Percentiles rank a stretch among this genome's conserved stretches.
These are phyloP conservation scores for Drepana falcataria DNA, from an alignment of 2,888 invertebrate species.

Conservation along the genomic window DNA sequence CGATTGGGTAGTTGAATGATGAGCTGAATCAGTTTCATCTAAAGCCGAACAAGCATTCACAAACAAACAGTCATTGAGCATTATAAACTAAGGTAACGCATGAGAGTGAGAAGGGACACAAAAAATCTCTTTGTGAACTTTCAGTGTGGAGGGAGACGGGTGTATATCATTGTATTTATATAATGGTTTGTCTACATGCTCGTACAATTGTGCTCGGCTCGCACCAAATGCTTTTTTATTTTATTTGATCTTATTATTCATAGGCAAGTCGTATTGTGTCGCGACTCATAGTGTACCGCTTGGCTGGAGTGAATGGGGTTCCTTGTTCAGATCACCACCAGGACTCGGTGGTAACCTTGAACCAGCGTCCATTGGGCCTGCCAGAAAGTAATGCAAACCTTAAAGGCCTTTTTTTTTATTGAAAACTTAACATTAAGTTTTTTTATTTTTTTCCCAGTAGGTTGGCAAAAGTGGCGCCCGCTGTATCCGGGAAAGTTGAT, in stretches of 20 bases:
- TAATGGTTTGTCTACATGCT: slow-evolving; percentile 71
- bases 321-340: slow-evolving; percentile 3
- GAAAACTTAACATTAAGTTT: no score
- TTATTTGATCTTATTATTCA: slow-evolving; percentile 71
- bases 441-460: no score
- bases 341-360: not conserved
- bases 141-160: slow-evolving; percentile 35
- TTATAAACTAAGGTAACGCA: slow-evolving; percentile 50
- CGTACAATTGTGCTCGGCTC: slow-evolving; percentile 62
- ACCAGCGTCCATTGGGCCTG: no score
- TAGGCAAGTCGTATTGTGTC: slow-evolving; percentile 67
- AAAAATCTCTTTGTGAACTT: slow-evolving; percentile 33
- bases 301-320: slow-evolving; percentile 27
- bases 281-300: slow-evolving; percentile 32
- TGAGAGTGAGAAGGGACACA: slow-evolving; percentile 42
- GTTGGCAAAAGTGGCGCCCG: no score
- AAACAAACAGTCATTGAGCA: slow-evolving; percentile 33
- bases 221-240: slow-evolving; percentile 45
- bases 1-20: not conserved
- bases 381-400: no score
- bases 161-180: slow-evolving; percentile 62
- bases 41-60: not conserved
- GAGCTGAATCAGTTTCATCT: not conserved
- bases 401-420: no score
- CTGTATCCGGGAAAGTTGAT: no score